Conservation (phyloP, 2,797 vertebrate species). For the Sparus aurata region DNA sequence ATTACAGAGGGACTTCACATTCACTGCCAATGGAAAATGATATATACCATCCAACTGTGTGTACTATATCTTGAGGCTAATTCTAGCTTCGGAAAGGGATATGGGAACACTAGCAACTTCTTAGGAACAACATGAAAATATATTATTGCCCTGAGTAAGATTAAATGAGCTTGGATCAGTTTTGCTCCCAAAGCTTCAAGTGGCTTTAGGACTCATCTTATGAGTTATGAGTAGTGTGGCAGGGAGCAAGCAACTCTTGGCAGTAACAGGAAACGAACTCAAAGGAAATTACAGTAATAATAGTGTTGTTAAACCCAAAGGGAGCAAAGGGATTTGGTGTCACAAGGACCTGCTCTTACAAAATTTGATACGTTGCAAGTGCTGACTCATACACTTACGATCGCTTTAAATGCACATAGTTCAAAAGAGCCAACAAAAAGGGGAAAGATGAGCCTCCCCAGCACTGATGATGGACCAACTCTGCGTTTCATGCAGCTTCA, state of each 20-base stretch:
- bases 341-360: slow-evolving; percentile 19
- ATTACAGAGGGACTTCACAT: slow-evolving; percentile 5
- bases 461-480: slow-evolving; percentile 25
- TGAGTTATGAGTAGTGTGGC: neutral
- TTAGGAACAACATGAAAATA: neutral
- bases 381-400: slow-evolving; percentile 35
- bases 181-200: slow-evolving; percentile 10
- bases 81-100: neutral
- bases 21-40: slow-evolving; percentile 3
- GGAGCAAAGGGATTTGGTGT: slow-evolving; percentile 33
- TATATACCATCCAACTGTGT: neutral
- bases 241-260: neutral
- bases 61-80: neutral
- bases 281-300: slow-evolving; percentile 5
- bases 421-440: neutral
- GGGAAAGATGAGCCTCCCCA: slow-evolving; percentile 12
- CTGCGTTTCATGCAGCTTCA: slow-evolving; percentile 18
- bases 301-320: slow-evolving; percentile 12
- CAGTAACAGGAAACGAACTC: slow-evolving; percentile 26
- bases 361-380: slow-evolving; percentile 38
- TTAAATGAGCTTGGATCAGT: neutral
- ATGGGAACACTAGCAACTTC: neutral
- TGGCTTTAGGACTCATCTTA: neutral
- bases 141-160: neutral
- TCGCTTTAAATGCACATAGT: slow-evolving; percentile 19